Base-by-base conservation (phyloP, 1,140 invertebrate genomes). In the Drosophila pseudoananassae region DNA sequence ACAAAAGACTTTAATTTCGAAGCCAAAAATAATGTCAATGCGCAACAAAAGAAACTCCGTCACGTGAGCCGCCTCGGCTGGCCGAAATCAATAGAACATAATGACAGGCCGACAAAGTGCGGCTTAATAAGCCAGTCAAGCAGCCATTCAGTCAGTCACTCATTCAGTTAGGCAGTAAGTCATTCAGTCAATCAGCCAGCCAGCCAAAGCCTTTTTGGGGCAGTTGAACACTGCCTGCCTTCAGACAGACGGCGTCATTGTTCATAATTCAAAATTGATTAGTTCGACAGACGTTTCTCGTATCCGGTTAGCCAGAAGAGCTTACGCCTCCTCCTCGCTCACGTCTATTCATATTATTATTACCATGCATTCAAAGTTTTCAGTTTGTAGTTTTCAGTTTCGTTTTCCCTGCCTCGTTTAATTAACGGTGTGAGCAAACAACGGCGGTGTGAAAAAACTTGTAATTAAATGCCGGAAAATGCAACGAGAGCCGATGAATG, bases 181-280 rank as follows among this genome's bases (percentile, higher is more conserved):
- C 72, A 69, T 49, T 61, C 76, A 53, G 36, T 61, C 60, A 60
- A 8, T 49, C 49, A 52, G 51, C 33, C 45, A 58, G 53, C 23
- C 69, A 57, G 31, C 36, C 33, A 46, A 58, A 59, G 66, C 65
- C 70, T 64, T 74, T 74, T 74, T 70, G 71, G 71, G 71, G 46
- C 58, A 56, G 40, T 57, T 52, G 46, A 36, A 58, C 33, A 56
- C 29, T 59, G 25, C 25, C 25, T 27, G 25, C 25, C 25, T 27
- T 27, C 14, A 36, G 40, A 20, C 54, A 54, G 33, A n/a, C 47
- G 38, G 14, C 65, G 52, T 75, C 65, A 82, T 78, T 82, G 74
- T 87, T 87, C 63, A 70, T 84, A 84, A 81, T 84, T 87, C 51
- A 27, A 87, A 77, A 87, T 78, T 87, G 81, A 87, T 81, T 81